phyloP scores from a whole-genome alignment of 2,113 vertebrate genomes.

The Lagenorhynchus albirostris region DNA sequence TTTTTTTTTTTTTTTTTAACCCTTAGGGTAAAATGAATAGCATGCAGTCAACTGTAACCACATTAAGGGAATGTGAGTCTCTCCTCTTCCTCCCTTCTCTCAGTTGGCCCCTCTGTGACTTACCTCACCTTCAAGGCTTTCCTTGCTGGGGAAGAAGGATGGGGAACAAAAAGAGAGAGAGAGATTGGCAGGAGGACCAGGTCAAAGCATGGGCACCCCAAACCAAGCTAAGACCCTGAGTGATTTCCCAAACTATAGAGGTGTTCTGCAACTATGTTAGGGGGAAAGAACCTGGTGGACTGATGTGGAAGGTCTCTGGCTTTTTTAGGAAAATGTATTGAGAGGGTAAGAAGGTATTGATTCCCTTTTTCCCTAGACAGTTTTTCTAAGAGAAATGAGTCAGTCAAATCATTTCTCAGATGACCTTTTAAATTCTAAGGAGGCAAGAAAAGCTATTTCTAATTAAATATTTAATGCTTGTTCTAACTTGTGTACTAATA shows the following conservation, averaged over 20 bases:
- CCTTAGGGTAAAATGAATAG: not conserved
- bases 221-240: not conserved
- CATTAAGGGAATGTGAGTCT: not conserved
- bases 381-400: constrained; percentile 21
- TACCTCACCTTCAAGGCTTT: not conserved
- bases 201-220: not conserved
- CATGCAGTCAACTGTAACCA: not conserved
- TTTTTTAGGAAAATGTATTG: not conserved
- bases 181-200: not conserved
- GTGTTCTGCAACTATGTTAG: not conserved
- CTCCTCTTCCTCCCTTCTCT: not conserved
- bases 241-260: not conserved
- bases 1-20: not conserved
- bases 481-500: not conserved
- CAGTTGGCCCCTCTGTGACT: not conserved
- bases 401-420: not conserved
- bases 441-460: not conserved
- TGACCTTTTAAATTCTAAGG: constrained; percentile 36
- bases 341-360: not conserved
- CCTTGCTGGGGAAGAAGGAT: not conserved
- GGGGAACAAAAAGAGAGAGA: not conserved
- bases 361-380: not conserved
- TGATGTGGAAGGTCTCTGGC: not conserved
- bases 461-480: not conserved
- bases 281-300: too few relatives aligned